Conservation (phyloP, 1,140 invertebrate species). For the Drosophila nigromelanica region DNA sequence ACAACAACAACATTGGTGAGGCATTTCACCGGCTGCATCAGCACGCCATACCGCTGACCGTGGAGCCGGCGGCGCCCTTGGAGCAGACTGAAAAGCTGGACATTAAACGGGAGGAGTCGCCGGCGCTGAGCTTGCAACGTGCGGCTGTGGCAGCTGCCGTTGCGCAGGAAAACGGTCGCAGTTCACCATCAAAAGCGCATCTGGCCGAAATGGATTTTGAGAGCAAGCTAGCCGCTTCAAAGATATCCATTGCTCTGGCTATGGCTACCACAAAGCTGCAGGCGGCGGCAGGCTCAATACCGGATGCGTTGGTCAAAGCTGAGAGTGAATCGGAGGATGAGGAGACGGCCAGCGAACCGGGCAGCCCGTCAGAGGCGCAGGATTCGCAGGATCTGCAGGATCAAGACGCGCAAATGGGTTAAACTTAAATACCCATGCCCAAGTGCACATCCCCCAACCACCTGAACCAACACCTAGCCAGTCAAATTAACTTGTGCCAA, state of each 20-base stretch:
- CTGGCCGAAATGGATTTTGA: conserved; percentile 76
- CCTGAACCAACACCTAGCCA: conserved; percentile 34
- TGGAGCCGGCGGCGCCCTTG: conserved; percentile 76
- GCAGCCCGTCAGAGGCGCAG: conserved; percentile 57
- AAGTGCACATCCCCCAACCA: background rate
- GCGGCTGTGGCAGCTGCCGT: conserved; percentile 47
- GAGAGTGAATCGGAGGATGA: conserved; percentile 53
- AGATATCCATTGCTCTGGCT: conserved; percentile 73
- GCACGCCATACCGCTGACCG: conserved; percentile 75
- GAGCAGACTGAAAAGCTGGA: conserved; percentile 82
- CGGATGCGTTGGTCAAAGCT: conserved; percentile 12
- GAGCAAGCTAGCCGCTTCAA: conserved; percentile 77
- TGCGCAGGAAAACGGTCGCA: conserved; percentile 33
- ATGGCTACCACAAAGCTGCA: conserved; percentile 53
- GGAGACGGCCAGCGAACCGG: conserved; percentile 56
- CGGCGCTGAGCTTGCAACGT: conserved; percentile 68
- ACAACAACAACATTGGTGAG: conserved; percentile 49
- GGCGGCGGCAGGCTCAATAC: background rate
- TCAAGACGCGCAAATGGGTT: conserved; percentile 52
- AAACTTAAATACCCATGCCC: conserved; percentile 21
- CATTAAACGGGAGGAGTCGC: conserved; percentile 78
- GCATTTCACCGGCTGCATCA: conserved; percentile 66
- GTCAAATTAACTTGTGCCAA: conserved; percentile 79
- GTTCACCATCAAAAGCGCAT: conserved; percentile 25
- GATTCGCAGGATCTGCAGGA: conserved; percentile 56